phyloP scores from a whole-genome alignment of 2,113 vertebrate species.

The Stigmatopora nigra region DNA sequence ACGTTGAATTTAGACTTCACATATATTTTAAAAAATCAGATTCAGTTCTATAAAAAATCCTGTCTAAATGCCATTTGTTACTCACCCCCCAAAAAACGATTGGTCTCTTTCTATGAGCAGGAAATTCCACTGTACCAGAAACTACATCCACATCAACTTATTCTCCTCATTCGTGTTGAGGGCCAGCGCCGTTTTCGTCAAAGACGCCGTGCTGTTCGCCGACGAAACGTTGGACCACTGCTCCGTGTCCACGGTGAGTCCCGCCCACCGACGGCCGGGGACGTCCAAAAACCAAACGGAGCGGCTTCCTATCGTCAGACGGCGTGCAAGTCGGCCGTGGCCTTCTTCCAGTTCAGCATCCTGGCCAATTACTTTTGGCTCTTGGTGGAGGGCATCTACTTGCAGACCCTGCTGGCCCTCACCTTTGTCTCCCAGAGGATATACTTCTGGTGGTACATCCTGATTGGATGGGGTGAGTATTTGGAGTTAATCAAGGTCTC shows the following conservation, averaged over 20 bases:
- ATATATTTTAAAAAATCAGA: no score
- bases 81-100: no score
- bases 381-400: constrained; percentile 84
- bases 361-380: constrained; percentile 86
- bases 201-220: constrained; percentile 75
- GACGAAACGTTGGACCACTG: constrained; percentile 77
- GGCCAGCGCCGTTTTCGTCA: constrained; percentile 75
- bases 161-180: constrained; percentile 81
- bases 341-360: constrained; percentile 83
- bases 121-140: constrained; percentile 84
- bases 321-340: constrained; percentile 74
- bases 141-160: constrained; percentile 85
- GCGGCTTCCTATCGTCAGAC: constrained; percentile 49
- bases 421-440: constrained; percentile 80
- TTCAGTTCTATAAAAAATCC: not conserved
- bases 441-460: constrained; percentile 84
- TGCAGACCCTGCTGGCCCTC: constrained; percentile 81
- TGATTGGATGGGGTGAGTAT: constrained; percentile 81
- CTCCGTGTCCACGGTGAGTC: constrained; percentile 75
- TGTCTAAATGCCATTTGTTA: not conserved
- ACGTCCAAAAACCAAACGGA: no score
- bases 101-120: constrained; percentile 46
- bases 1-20: no score
- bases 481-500: not conserved
- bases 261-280: not conserved